Conservation (phyloP, 2,888 invertebrate species). For the Notocelia uddmanniana region DNA sequence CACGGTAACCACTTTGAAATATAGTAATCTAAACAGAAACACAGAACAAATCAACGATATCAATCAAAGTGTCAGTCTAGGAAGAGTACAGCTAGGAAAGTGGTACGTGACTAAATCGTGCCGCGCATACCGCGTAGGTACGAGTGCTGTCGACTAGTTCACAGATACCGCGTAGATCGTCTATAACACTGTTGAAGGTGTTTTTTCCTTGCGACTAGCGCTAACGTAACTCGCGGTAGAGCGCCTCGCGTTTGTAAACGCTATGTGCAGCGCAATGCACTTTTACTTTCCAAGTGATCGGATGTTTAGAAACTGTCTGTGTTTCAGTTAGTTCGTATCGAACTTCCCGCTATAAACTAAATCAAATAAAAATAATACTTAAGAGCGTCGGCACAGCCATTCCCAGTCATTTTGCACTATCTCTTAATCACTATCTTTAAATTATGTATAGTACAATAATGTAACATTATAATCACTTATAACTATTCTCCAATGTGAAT, state of each 20-base stretch:
- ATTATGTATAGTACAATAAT: constrained; percentile 78
- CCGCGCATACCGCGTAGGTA: constrained; percentile 31
- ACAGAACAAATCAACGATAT: constrained; percentile 55
- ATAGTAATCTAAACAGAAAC: constrained; percentile 63
- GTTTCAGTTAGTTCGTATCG: constrained; percentile 36
- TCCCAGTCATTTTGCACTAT: constrained; percentile 85
- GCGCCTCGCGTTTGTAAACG: constrained; percentile 42
- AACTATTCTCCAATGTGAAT: constrained; percentile 75
- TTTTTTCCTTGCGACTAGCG: constrained; percentile 37
- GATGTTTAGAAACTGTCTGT: constrained; percentile 45
- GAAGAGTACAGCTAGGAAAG: constrained; percentile 30
- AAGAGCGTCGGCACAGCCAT: constrained; percentile 72
- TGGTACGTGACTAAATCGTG: constrained; percentile 32
- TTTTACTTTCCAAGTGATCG: constrained; percentile 60
- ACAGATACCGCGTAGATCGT: constrained; percentile 33
- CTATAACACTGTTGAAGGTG: constrained; percentile 35
- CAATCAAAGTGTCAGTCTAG: constrained; percentile 22
- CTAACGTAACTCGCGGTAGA: constrained; percentile 39
- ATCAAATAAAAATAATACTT: constrained; percentile 51
- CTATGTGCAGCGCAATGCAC: constrained; percentile 54
- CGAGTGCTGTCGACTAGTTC: constrained; percentile 21
- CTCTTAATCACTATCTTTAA: constrained; percentile 74
- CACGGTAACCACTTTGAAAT: constrained; percentile 71
- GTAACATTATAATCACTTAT: constrained; percentile 79
- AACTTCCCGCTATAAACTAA: constrained; percentile 49